Conservation (phyloP, 35 echinoderm and acorn worm genomes). For the Anneissia japonica region DNA sequence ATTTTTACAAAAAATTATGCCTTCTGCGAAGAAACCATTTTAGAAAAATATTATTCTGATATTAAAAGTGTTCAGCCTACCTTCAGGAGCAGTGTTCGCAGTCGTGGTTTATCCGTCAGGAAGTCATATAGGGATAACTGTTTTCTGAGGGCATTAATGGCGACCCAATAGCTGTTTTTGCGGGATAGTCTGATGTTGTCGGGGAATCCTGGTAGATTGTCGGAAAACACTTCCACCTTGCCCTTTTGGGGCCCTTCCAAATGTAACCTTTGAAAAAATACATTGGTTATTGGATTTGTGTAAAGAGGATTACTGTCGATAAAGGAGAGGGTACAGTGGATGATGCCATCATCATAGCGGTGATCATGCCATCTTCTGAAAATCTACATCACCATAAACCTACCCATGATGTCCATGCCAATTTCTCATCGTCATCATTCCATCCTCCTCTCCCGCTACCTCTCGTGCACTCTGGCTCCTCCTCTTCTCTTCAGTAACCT, state of each 20-base stretch:
- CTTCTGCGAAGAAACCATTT: background rate
- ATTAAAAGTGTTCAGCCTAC: conserved; percentile 1
- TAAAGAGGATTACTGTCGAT: no score
- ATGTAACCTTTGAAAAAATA: conserved; percentile 28
- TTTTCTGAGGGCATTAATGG: conserved; percentile 24
- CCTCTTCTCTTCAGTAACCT: no score
- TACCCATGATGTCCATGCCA: no score
- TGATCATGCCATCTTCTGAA: no score
- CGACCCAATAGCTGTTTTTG: conserved; percentile 52
- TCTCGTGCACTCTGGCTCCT: no score
- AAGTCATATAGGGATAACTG: conserved; percentile 51
- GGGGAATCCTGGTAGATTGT: conserved; percentile 52
- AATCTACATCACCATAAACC: no score
- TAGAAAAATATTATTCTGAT: background rate
- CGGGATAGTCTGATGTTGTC: conserved; percentile 45
- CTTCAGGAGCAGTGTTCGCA: conserved; percentile 37
- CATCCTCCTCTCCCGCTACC: no score
- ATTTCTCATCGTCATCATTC: no score
- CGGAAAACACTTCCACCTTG: conserved; percentile 47
- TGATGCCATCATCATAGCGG: no score
- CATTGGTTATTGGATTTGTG: no score
- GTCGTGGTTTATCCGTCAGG: conserved; percentile 53
- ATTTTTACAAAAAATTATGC: background rate
- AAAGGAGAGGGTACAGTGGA: no score
- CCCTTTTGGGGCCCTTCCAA: conserved; percentile 29